phyloP scores from a whole-genome alignment of 2,888 invertebrate species.

The Eristalis intricaria region DNA sequence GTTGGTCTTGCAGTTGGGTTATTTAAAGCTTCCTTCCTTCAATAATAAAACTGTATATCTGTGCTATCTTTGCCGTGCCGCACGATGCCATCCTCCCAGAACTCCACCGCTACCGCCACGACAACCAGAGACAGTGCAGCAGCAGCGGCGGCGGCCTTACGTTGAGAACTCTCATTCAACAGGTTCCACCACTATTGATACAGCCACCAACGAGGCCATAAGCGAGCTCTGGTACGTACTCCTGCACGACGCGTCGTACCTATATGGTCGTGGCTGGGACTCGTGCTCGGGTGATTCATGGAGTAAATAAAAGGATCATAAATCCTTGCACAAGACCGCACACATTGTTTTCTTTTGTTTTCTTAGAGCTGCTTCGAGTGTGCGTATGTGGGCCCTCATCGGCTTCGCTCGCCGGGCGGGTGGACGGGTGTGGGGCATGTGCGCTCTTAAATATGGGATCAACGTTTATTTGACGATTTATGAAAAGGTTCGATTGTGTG shows the following conservation, averaged over 20 bases:
- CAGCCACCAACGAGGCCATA: slow-evolving; percentile 42
- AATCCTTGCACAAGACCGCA: slow-evolving; percentile 71
- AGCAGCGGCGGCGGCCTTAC: not conserved
- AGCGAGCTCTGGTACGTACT: not conserved
- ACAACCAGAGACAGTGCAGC: not conserved
- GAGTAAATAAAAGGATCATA: slow-evolving; percentile 72
- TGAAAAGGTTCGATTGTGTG: slow-evolving; percentile 70
- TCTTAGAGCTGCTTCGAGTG: slow-evolving; percentile 57
- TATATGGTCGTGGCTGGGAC: slow-evolving; percentile 35
- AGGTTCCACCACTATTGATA: slow-evolving; percentile 57
- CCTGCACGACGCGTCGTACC: not conserved
- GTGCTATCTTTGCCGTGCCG: slow-evolving; percentile 23
- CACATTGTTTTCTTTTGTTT: slow-evolving; percentile 71
- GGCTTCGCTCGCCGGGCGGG: not conserved
- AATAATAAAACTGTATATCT: slow-evolving; percentile 48
- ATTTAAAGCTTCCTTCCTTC: slow-evolving; percentile 64
- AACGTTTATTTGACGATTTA: slow-evolving; percentile 67
- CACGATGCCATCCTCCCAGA: not conserved
- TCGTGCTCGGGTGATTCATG: slow-evolving; percentile 64
- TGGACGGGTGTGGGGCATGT: not conserved
- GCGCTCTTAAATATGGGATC: slow-evolving; percentile 28
- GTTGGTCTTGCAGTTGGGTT: slow-evolving; percentile 50
- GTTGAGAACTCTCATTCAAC: slow-evolving; percentile 65
- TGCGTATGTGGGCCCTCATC: slow-evolving; percentile 31
- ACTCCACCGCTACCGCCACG: too few species aligned